These are phyloP conservation scores for Globia sparganii DNA, from an alignment of 2,888 invertebrate genomes.

Conservation along the genomic window DNA sequence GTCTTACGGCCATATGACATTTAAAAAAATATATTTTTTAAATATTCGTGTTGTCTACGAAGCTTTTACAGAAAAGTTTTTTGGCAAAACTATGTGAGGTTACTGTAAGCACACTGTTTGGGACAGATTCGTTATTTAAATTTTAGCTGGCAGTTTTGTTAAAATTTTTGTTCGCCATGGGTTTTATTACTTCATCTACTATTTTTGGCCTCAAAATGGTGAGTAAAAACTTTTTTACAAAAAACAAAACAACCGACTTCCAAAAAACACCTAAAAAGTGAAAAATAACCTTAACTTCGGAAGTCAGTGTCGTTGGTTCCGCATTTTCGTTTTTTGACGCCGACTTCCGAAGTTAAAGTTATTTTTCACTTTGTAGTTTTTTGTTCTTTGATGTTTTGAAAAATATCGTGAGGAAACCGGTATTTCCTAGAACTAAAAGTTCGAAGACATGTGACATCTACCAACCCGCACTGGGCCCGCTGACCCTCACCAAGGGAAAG, in stretches of 20 bases:
- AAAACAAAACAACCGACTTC: too few species aligned
- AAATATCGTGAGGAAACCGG: too few species aligned
- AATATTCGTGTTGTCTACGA: conserved; percentile 9
- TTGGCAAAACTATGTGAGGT: conserved; percentile 16
- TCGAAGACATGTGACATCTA: neutral
- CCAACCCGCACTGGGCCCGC: neutral
- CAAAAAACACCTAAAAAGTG: too few species aligned
- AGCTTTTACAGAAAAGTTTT: conserved; percentile 3
- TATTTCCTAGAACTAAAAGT: neutral
- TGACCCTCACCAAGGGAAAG: neutral
- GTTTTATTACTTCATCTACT: neutral
- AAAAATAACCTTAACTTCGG: too few species aligned
- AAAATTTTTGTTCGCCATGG: neutral
- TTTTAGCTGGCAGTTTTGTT: neutral
- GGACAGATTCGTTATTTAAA: neutral
- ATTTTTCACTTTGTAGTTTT: too few species aligned
- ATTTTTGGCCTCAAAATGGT: neutral
- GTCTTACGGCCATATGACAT: conserved; percentile 29
- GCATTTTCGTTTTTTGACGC: too few species aligned
- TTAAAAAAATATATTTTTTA: conserved; percentile 24
- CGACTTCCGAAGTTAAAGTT: too few species aligned
- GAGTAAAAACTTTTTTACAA: too few species aligned
- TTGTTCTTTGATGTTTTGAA: too few species aligned
- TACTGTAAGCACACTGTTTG: neutral
- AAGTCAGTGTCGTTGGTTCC: too few species aligned